phyloP scores from a whole-genome alignment of 2,113 vertebrate species.

The Albula goreensis region DNA sequence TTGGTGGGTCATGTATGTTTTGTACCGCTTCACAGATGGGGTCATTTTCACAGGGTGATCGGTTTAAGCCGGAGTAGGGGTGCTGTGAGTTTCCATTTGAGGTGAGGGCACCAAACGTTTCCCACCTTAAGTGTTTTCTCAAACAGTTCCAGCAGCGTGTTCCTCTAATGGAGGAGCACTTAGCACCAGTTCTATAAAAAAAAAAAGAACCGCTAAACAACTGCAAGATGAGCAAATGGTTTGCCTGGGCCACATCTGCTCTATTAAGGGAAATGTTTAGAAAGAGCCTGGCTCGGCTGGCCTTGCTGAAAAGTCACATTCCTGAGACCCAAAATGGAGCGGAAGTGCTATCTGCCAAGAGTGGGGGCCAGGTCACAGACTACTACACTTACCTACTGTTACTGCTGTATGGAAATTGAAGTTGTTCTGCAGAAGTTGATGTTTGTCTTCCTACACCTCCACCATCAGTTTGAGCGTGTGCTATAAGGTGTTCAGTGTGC shows the following conservation, averaged over 20 bases:
- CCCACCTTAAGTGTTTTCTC: background rate
- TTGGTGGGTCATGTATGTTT: no score
- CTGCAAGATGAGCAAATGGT: background rate
- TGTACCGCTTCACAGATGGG: background rate
- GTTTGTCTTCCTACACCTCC: no score
- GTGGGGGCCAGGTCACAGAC: no score
- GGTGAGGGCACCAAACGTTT: slow-evolving; percentile 8
- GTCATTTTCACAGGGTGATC: slow-evolving; percentile 10
- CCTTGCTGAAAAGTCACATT: background rate
- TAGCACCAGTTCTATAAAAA: background rate
- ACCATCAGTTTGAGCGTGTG: no score
- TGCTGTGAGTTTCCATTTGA: slow-evolving; percentile 25
- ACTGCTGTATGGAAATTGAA: no score
- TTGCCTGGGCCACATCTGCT: background rate
- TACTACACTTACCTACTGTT: no score
- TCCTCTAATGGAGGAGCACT: background rate
- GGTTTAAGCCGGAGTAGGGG: slow-evolving; percentile 9
- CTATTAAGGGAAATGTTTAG: background rate
- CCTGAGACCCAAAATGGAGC: background rate
- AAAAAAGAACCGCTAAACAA: background rate
- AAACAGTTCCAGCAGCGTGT: background rate
- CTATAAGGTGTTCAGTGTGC: no score
- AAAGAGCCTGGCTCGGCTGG: background rate
- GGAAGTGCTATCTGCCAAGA: background rate
- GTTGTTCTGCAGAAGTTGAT: no score